These are phyloP conservation scores for Eucera pruinosa DNA, from an alignment of 2,888 invertebrate genomes.

Conservation along the genomic window DNA sequence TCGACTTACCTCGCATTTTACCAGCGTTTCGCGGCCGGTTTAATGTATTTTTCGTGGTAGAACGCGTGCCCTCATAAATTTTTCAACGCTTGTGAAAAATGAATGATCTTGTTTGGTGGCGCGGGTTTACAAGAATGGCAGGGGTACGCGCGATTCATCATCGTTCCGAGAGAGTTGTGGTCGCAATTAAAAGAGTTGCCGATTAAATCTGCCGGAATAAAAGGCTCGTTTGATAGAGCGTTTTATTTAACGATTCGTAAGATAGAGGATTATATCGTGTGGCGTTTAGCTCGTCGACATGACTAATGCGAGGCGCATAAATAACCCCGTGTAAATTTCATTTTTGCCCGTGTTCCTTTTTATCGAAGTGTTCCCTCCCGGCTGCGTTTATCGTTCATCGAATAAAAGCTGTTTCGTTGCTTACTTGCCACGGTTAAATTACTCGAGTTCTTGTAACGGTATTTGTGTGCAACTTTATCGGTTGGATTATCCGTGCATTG, in stretches of 20 bases:
- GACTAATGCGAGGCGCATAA: conserved; percentile 7
- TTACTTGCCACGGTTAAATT: conserved; percentile 4
- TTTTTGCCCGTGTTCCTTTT: conserved; percentile 4
- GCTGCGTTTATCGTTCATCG: neutral
- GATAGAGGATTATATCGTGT: conserved; percentile 70
- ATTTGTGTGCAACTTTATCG: neutral
- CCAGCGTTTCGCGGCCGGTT: neutral
- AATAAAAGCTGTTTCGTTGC: neutral
- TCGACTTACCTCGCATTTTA: neutral
- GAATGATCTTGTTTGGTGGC: conserved; percentile 9
- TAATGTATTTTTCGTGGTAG: neutral
- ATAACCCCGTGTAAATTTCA: conserved; percentile 36
- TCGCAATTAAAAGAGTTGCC: conserved; percentile 11
- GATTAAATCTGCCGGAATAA: conserved; percentile 27
- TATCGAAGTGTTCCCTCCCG: neutral
- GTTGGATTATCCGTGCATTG: neutral
- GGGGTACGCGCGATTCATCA: conserved; percentile 3
- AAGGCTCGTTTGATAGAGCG: neutral
- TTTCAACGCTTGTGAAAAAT: conserved; percentile 7
- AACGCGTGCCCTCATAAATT: conserved; percentile 16
- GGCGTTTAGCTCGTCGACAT: conserved; percentile 54
- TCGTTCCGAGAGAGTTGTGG: conserved; percentile 10
- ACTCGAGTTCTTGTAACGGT: neutral
- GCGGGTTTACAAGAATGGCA: conserved; percentile 2
- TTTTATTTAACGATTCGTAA: conserved; percentile 67